A percentile compares a stretch with the other conserved stretches of the same genome.
Evolutionary conservation across 2,888 invertebrate genomes (phyloP).

Genomic region (Epinotia bilunana): DNA sequence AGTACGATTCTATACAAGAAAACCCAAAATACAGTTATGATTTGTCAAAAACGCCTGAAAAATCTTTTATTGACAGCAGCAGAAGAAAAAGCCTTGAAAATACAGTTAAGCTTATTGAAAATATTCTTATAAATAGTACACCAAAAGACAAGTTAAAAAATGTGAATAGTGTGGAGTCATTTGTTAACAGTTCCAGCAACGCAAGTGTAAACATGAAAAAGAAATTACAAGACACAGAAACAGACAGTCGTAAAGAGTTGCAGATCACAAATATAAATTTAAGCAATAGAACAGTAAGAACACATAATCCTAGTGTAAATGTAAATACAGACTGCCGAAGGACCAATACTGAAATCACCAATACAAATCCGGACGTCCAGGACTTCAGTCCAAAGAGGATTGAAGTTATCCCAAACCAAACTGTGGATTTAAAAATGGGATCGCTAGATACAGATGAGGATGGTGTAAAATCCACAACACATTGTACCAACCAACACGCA

Average conservation of each 20-base stretch:
- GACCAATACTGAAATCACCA: background rate
- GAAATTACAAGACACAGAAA: background rate
- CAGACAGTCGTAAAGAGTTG: background rate
- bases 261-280: background rate
- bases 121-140: slow-evolving; percentile 62
- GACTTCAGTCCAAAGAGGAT: background rate
- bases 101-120: slow-evolving; percentile 71
- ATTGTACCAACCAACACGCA: background rate
- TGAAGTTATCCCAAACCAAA: background rate
- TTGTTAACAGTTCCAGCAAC: background rate
- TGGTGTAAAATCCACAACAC: background rate
- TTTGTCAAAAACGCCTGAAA: slow-evolving; percentile 52
- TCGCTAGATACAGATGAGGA: background rate
- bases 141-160: slow-evolving; percentile 50
- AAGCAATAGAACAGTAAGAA: background rate
- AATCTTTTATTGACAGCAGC: slow-evolving; percentile 53
- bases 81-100: slow-evolving; percentile 71
- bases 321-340: background rate
- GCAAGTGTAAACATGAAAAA: background rate
- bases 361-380: background rate
- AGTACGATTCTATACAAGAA: slow-evolving; percentile 41
- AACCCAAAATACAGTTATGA: slow-evolving; percentile 53
- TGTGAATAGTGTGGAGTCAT: background rate
- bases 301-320: background rate
- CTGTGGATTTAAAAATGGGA: background rate